These are phyloP conservation scores for Brachyptera putata DNA, from an alignment of 2,888 invertebrate genomes.

Conservation along the genomic window DNA sequence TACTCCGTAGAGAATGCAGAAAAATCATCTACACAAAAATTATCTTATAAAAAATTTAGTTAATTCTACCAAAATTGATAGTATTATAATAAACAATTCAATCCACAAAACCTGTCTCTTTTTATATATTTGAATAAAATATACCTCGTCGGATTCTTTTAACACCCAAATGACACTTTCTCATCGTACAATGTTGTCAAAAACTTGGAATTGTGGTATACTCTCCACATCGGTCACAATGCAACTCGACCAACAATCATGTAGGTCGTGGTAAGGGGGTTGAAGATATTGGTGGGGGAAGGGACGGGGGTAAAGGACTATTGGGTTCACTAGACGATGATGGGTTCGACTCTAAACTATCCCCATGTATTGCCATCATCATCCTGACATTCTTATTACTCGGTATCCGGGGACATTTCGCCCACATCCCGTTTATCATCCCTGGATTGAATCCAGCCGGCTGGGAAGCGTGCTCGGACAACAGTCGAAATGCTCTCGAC, in stretches of 20 bases:
- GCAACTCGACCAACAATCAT: not conserved
- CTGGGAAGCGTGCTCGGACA: constrained; percentile 49
- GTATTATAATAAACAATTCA: constrained; percentile 29
- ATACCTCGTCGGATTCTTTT: not conserved
- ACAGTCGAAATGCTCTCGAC: constrained; percentile 54
- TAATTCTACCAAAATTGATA: constrained; percentile 18
- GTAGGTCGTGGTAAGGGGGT: not conserved
- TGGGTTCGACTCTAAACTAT: not conserved
- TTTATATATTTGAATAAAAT: not conserved
- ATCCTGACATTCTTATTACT: constrained; percentile 52
- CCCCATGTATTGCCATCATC: not conserved
- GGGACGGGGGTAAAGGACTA: too few species aligned
- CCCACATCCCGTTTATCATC: constrained; percentile 50
- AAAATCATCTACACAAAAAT: constrained; percentile 1
- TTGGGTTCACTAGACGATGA: too few species aligned
- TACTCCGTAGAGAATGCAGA: constrained; percentile 44
- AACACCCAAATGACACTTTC: constrained; percentile 14
- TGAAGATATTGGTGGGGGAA: not conserved
- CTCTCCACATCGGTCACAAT: not conserved
- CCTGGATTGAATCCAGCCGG: constrained; percentile 28
- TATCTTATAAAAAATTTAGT: not conserved
- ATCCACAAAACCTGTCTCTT: not conserved
- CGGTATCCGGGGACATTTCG: constrained; percentile 59
- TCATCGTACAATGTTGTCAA: not conserved
- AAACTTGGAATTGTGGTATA: too few species aligned